Evolutionary conservation across 2,797 vertebrate genomes (phyloP).

Genomic region (Sphenodon punctatus): DNA sequence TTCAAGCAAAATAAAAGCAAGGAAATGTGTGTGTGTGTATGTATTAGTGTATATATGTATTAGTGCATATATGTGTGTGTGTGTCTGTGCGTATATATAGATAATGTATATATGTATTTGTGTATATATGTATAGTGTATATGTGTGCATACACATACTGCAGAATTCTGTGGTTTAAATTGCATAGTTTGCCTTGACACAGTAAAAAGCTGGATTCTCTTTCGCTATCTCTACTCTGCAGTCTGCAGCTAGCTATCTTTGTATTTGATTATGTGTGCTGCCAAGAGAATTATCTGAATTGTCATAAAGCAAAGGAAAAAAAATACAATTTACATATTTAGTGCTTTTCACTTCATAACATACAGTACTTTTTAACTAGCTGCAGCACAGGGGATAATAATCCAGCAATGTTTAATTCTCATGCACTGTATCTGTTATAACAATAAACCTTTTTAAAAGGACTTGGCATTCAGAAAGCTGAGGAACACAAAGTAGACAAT

Average conservation of each 20-base stretch:
- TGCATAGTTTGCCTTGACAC: constrained; percentile 64
- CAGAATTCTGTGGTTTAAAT: constrained; percentile 57
- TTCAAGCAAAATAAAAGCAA: background rate
- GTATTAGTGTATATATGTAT: background rate
- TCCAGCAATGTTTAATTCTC: constrained; percentile 65
- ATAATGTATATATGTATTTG: background rate
- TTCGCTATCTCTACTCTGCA: constrained; percentile 76
- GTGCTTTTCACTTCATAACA: constrained; percentile 65
- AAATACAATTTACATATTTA: constrained; percentile 81
- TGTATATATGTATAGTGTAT: background rate
- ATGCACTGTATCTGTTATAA: constrained; percentile 53
- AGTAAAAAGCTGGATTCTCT: constrained; percentile 70
- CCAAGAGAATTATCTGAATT: constrained; percentile 73
- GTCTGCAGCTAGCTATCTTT: constrained; percentile 73
- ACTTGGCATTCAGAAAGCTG: constrained; percentile 14
- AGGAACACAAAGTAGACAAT: constrained; percentile 40
- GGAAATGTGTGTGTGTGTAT: background rate
- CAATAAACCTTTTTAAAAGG: constrained; percentile 62
- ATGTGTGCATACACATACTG: no score
- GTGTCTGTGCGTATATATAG: background rate
- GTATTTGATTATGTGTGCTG: constrained; percentile 75
- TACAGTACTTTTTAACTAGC: constrained; percentile 68
- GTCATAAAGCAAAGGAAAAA: constrained; percentile 69
- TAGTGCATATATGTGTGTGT: background rate
- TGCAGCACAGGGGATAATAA: constrained; percentile 61